Base-by-base conservation (phyloP, 2,113 vertebrate species). In the Sceloporus undulatus region DNA sequence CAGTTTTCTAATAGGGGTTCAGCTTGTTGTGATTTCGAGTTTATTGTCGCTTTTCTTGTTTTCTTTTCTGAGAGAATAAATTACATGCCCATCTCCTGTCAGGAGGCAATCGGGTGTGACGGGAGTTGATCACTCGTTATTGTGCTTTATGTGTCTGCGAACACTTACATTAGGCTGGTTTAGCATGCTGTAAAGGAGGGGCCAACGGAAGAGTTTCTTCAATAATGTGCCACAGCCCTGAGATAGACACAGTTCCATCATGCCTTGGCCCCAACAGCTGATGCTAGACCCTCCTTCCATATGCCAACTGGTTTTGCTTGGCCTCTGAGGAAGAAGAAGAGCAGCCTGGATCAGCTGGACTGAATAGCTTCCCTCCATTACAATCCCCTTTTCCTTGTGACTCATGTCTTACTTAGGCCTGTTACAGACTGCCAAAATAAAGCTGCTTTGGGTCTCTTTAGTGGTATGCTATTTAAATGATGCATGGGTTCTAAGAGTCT, bases 161-260 rank as follows among this genome's bases (percentile, higher is more conserved):
- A 91, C 86, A 92, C 91, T 92, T 92, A 90, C 84, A 91, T 82
- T 86, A 89, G 90, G 84, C 84, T 92, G 92, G 88, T 91, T 94
- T 92, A 84, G 0, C 48, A 56, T 85, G 71, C 82, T 65, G 80
- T 93, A 93, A 90, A 83, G 80, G 84, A 95, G 84, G 86, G 19
- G 18, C 1, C 48, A 82, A 42, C 82, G 86, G 3, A 83, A 68
- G 4, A 79, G 76, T 71, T 90, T 88, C 86, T 82, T 89, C 85
- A 79, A n/a, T 71, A 29, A 71, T 29, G 27, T 27, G 9, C 7
- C 68, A 29, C 25, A 27, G 8, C 6, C 29, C 25, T 29, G 68
- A n/a, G 68, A 10, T 71, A 71, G 6, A 11, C 27, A 18, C 18
- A 62, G 3, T 62, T 62, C 59, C 59, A 62, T 62, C 59, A 62